phyloP scores from a whole-genome alignment of 37 sponge, comb jelly and placozoan species.

The Trichoplax adhaerens region DNA sequence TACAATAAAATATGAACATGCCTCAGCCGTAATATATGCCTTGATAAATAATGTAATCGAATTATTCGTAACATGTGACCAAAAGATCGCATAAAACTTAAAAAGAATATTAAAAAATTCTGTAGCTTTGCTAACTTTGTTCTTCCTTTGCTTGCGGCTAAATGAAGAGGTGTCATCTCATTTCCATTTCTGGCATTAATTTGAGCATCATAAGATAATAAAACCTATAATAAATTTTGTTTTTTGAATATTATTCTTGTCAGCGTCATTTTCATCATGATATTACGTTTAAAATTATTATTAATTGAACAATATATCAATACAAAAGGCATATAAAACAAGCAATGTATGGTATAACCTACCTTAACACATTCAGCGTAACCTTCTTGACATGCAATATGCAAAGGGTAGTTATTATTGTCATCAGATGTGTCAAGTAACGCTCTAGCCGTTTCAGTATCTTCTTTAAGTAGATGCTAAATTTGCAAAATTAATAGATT shows the following conservation, averaged over 20 bases:
- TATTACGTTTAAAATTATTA: neutral
- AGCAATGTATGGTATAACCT: neutral
- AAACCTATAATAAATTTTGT: conserved; percentile 3
- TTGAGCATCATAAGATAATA: conserved; percentile 9
- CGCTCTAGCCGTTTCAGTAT: neutral
- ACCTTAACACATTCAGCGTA: conserved; percentile 33
- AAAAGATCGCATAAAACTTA: too few species aligned
- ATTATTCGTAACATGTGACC: too few species aligned
- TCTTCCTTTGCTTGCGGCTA: conserved; percentile 40
- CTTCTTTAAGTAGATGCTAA: conserved; percentile 10
- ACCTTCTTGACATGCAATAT: conserved; percentile 59
- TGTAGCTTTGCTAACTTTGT: neutral
- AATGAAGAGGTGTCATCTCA: conserved; percentile 64
- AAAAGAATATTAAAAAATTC: too few species aligned
- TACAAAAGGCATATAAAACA: neutral
- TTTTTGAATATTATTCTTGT: neutral
- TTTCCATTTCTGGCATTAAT: conserved; percentile 54
- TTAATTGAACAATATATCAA: neutral
- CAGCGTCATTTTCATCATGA: neutral
- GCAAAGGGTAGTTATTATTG: conserved; percentile 50
- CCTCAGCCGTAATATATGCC: too few species aligned
- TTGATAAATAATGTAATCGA: too few species aligned
- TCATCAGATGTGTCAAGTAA: conserved; percentile 25
- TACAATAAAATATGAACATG: too few species aligned
- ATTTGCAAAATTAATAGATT: too few species aligned